Evolutionary conservation across 2,113 vertebrate genomes (phyloP).

Genomic region (Ceuthmochares aereus): DNA sequence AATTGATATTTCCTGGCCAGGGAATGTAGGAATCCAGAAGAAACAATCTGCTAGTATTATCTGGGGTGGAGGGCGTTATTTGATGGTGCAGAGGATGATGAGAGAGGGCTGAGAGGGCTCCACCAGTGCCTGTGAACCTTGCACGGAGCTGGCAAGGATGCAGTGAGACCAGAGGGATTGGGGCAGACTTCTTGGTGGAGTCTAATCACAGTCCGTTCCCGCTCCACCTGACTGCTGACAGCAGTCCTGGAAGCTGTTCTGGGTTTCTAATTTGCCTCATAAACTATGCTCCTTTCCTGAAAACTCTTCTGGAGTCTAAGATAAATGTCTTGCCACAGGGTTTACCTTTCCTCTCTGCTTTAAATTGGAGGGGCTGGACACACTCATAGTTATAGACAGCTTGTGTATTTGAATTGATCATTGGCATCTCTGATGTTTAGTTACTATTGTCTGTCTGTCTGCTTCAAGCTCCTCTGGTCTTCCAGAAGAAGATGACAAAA

Average conservation of each 20-base stretch:
- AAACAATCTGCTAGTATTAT: neutral
- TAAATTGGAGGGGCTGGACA: neutral
- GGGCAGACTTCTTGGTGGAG: slow-evolving; percentile 22
- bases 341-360: neutral
- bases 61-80: neutral
- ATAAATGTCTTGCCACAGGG: neutral
- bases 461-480: neutral
- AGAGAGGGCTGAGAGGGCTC: neutral
- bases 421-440: neutral
- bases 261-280: neutral
- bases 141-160: neutral
- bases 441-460: neutral
- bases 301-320: neutral
- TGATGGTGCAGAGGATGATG: neutral
- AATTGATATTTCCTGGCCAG: neutral
- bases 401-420: neutral
- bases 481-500: neutral
- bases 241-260: neutral
- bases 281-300: neutral
- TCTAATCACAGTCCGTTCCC: neutral
- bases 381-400: neutral
- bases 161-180: accelerated
- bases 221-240: neutral
- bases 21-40: neutral
- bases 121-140: neutral